Conservation (phyloP, 2,113 vertebrate genomes). For the Rhabdornis inornatus region DNA sequence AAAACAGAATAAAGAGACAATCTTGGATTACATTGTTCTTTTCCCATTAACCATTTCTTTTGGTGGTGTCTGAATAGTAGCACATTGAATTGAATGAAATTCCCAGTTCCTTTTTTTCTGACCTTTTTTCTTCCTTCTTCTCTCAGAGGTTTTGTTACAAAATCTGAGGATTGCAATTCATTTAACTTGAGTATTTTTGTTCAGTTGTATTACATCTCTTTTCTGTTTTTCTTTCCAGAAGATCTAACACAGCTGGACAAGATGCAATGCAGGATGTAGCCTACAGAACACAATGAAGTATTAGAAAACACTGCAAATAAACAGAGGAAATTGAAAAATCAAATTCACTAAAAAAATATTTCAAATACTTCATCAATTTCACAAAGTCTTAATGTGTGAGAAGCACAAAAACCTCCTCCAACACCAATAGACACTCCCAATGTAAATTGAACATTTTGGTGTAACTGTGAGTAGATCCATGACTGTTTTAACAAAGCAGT, state of each 20-base stretch:
- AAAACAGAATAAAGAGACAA: not conserved
- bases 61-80: not conserved
- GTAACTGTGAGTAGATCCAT: not conserved
- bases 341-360: not conserved
- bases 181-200: not conserved
- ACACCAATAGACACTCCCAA: not conserved
- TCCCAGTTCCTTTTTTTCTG: not conserved
- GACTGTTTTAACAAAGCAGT: not conserved
- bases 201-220: conserved; percentile 15
- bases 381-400: not conserved
- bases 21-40: not conserved
- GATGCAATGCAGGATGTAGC: not conserved
- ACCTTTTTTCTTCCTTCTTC: not conserved
- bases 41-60: conserved; percentile 35
- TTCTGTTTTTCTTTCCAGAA: not conserved
- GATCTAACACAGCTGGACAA: not conserved
- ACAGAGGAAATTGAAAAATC: not conserved
- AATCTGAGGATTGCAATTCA: not conserved
- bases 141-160: not conserved
- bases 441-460: not conserved
- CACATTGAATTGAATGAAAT: not conserved
- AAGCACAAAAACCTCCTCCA: not conserved
- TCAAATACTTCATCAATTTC: not conserved
- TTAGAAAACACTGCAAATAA: not conserved
- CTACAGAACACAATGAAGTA: not conserved